Evolutionary conservation across 53 echinoderm and acorn worm genomes (phyloP).

Genomic region (Patiria pectinifera): DNA sequence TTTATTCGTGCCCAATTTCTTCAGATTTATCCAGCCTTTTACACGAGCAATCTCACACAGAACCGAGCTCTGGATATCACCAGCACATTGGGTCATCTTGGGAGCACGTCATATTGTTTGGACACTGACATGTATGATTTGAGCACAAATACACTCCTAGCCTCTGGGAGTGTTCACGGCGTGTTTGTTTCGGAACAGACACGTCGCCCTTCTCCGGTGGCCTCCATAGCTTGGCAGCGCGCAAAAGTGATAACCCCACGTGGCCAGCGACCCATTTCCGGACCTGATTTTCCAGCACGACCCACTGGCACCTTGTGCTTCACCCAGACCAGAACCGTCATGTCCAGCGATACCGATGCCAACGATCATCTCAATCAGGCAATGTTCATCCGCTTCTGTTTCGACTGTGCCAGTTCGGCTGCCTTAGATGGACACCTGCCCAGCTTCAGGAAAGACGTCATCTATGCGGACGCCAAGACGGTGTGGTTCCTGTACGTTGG

Average conservation of each 20-base stretch:
- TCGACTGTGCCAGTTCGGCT: slow-evolving; percentile 36
- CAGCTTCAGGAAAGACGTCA: slow-evolving; percentile 20
- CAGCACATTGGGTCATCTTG: slow-evolving; percentile 15
- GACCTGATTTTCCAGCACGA: neutral
- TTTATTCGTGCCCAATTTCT: slow-evolving; percentile 14
- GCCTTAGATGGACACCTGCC: slow-evolving; percentile 18
- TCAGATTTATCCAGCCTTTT: slow-evolving; percentile 21
- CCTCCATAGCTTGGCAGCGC: neutral
- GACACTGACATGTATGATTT: neutral
- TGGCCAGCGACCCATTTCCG: neutral
- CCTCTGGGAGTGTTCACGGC: slow-evolving; percentile 11
- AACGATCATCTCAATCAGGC: slow-evolving; percentile 60
- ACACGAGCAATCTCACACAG: neutral
- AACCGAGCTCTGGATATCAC: neutral
- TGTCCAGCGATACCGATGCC: slow-evolving; percentile 27
- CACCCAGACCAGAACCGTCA: slow-evolving; percentile 12
- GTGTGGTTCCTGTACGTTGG: slow-evolving; percentile 24
- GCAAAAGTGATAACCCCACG: no score
- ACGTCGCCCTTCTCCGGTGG: slow-evolving; percentile 14
- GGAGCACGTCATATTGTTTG: slow-evolving; percentile 27
- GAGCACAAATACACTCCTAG: slow-evolving; percentile 13
- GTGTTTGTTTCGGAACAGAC: slow-evolving; percentile 19
- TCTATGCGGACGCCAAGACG: slow-evolving; percentile 12
- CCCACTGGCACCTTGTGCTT: neutral
- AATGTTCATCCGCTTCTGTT: slow-evolving; percentile 35